These are phyloP conservation scores for Lepus townsendii DNA, from an alignment of 2,797 vertebrate species.

Conservation along the genomic window DNA sequence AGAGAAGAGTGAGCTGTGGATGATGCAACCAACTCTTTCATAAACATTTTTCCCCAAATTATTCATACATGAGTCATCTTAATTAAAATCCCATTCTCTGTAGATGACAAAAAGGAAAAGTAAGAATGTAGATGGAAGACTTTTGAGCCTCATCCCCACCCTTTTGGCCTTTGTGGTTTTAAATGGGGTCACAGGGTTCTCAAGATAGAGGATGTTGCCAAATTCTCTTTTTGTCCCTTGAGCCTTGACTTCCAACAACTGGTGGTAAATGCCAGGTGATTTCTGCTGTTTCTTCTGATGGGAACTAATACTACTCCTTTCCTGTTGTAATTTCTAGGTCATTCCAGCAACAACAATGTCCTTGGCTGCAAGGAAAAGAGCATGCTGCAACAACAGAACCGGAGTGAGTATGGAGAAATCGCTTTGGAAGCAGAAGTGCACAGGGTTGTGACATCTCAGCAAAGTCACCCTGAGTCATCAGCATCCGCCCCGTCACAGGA, in stretches of 20 bases:
- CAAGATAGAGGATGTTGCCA: constrained; percentile 3
- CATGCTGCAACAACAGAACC: constrained; percentile 58
- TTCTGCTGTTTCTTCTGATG: background rate
- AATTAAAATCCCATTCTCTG: background rate
- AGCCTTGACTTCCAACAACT: background rate
- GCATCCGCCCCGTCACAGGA: rapidly evolving
- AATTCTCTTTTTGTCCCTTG: background rate
- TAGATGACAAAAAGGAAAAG: background rate
- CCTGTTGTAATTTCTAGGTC: constrained; percentile 66
- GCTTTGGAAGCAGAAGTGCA: background rate
- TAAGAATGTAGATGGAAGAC: background rate
- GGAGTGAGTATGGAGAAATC: rapidly evolving
- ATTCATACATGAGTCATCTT: background rate
- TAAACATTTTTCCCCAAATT: background rate
- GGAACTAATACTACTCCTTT: constrained; percentile 13
- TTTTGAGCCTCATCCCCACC: background rate
- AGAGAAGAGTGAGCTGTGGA: background rate
- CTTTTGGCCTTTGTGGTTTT: background rate
- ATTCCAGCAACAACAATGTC: constrained; percentile 68
- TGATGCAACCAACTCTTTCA: background rate
- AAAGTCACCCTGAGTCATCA: rapidly evolving
- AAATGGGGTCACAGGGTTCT: background rate
- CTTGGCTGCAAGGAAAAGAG: constrained; percentile 70
- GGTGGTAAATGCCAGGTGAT: background rate
- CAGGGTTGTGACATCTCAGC: rapidly evolving